phyloP scores from a whole-genome alignment of 1,140 invertebrate species.

The Caenorhabditis brenneri region DNA sequence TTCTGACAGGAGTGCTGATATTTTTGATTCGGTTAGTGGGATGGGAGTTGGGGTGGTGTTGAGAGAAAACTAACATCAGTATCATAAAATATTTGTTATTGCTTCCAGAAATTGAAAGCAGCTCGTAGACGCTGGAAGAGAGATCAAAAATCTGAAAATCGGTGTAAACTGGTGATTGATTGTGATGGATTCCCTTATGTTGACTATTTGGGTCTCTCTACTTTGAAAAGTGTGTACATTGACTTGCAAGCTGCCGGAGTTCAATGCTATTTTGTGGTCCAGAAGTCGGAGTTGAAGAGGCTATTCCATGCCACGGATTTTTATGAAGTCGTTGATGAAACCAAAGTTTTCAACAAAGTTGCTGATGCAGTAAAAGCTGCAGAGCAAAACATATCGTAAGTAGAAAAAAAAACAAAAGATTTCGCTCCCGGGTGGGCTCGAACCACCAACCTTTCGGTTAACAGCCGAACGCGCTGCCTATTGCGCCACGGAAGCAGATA shows the following conservation, averaged over 20 bases:
- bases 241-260: slow-evolving; percentile 59
- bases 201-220: slow-evolving; percentile 65
- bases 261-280: slow-evolving; percentile 61
- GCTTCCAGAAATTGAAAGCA: slow-evolving; percentile 46
- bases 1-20: slow-evolving; percentile 37
- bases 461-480: slow-evolving; percentile 66
- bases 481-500: slow-evolving; percentile 51
- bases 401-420: slow-evolving; percentile 6
- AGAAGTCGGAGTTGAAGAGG: slow-evolving; percentile 62
- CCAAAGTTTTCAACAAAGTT: slow-evolving; percentile 24
- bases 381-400: neutral
- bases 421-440: slow-evolving; percentile 68
- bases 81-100: neutral
- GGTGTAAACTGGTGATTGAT: slow-evolving; percentile 64
- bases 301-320: slow-evolving; percentile 66
- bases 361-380: slow-evolving; percentile 38
- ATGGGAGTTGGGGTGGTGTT: neutral
- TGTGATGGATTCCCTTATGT: slow-evolving; percentile 68
- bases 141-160: slow-evolving; percentile 41
- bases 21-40: slow-evolving; percentile 40
- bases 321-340: slow-evolving; percentile 52
- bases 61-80: neutral
- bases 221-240: slow-evolving; percentile 64
- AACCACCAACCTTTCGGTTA: slow-evolving; percentile 71
- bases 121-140: slow-evolving; percentile 49